phyloP scores from a whole-genome alignment of 2,797 vertebrate genomes.

The Acanthopagrus latus region DNA sequence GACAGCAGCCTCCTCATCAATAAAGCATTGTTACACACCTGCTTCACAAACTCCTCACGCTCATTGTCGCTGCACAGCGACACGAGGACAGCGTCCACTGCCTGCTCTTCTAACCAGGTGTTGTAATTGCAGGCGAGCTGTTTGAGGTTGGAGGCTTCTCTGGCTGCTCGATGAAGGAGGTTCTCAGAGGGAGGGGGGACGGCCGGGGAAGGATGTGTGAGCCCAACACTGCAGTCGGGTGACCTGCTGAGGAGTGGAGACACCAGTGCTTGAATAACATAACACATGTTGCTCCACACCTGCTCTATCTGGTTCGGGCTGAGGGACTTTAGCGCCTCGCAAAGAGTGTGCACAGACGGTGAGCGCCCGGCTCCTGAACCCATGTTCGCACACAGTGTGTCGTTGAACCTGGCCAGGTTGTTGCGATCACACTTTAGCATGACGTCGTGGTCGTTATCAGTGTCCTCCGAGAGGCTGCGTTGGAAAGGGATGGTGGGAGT shows the following conservation, averaged over 20 bases:
- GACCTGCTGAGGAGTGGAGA: slow-evolving; percentile 68
- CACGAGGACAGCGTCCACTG: slow-evolving; percentile 75
- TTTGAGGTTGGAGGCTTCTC: slow-evolving; percentile 76
- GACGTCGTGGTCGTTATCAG: slow-evolving; percentile 2
- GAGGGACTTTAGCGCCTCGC: slow-evolving; percentile 75
- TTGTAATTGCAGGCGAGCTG: slow-evolving; percentile 83
- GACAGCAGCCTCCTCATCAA: slow-evolving; percentile 75
- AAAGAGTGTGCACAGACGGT: slow-evolving; percentile 68
- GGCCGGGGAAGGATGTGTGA: not conserved
- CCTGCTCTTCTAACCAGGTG: slow-evolving; percentile 71
- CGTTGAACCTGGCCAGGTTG: slow-evolving; percentile 74
- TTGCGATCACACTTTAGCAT: slow-evolving; percentile 73
- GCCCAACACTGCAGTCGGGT: slow-evolving; percentile 45
- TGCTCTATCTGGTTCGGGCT: slow-evolving; percentile 60
- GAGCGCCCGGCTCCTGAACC: slow-evolving; percentile 47
- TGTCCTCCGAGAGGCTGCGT: slow-evolving; percentile 34
- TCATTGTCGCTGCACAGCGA: slow-evolving; percentile 84
- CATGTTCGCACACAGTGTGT: slow-evolving; percentile 80
- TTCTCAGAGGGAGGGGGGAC: not conserved
- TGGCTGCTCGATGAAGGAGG: slow-evolving; percentile 34
- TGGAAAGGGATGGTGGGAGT: slow-evolving; percentile 37
- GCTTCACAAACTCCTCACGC: slow-evolving; percentile 68
- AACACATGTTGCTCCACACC: slow-evolving; percentile 81
- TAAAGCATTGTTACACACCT: slow-evolving; percentile 75
- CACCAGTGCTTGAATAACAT: slow-evolving; percentile 55